Evolutionary conservation across 2,888 invertebrate species (phyloP).

Genomic region (Sesia bembeciformis): DNA sequence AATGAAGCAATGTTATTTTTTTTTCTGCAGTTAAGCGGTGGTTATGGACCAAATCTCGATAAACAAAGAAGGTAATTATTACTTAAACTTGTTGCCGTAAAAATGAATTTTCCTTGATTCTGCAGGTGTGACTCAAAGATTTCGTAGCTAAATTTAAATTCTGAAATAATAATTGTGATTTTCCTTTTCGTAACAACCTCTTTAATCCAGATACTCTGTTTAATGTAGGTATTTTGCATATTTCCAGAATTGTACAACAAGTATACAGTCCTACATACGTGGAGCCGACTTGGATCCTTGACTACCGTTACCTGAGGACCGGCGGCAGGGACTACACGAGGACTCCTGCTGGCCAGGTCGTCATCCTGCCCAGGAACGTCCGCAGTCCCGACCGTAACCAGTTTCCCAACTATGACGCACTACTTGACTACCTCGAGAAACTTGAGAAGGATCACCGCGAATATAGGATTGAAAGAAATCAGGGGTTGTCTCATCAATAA

Average conservation of each 20-base stretch:
- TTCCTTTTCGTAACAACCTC: no score
- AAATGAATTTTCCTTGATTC: no score
- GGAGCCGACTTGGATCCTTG: constrained; percentile 47
- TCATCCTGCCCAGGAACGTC: constrained; percentile 45
- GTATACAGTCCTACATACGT: constrained; percentile 49
- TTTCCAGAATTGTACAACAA: constrained; percentile 40
- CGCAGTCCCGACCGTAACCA: constrained; percentile 33
- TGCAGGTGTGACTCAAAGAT: no score
- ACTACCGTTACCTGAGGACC: constrained; percentile 54
- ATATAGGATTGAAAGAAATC: not conserved
- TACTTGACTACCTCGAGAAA: constrained; percentile 44
- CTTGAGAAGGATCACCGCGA: constrained; percentile 17
- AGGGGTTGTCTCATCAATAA: no score
- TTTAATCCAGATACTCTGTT: no score
- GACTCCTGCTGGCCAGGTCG: constrained; percentile 49
- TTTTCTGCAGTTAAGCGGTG: not conserved
- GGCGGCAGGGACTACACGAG: constrained; percentile 55
- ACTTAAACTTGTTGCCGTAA: no score
- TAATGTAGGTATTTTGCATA: not conserved
- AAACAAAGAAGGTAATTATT: not conserved
- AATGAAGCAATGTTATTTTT: not conserved
- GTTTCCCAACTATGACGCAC: constrained; percentile 38
- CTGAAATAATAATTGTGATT: no score
- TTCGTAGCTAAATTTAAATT: no score
- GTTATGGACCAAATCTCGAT: not conserved